Conservation (phyloP, 92 coral and sea anemone species). For the Scolanthus callimorphus region DNA sequence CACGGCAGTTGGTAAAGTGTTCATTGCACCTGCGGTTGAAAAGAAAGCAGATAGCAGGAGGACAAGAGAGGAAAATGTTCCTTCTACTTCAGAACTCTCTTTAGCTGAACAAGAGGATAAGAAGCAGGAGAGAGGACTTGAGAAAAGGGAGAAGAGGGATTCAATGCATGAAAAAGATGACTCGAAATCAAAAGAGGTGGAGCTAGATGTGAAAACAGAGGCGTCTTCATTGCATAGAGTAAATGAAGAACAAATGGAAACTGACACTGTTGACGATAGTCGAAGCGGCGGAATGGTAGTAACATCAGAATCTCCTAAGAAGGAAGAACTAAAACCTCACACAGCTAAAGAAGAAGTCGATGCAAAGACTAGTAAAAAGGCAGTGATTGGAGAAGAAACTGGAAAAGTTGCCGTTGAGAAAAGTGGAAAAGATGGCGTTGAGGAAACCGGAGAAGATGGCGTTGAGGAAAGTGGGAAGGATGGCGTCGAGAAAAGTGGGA, state of each 20-base stretch:
- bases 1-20: slow-evolving; percentile 51
- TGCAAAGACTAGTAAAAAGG: too few relatives aligned
- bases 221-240: too few relatives aligned
- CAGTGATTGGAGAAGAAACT: background rate
- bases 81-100: background rate
- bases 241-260: too few relatives aligned
- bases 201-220: too few relatives aligned
- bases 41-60: background rate
- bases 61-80: slow-evolving; percentile 3
- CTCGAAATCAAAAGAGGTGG: background rate
- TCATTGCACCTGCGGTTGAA: slow-evolving; percentile 32
- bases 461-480: background rate
- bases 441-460: background rate
- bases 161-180: background rate
- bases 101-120: background rate
- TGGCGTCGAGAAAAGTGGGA: too few relatives aligned
- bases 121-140: slow-evolving; percentile 4
- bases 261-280: background rate
- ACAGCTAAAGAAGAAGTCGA: too few relatives aligned
- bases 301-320: too few relatives aligned
- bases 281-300: background rate
- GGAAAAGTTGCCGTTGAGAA: background rate
- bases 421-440: background rate
- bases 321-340: too few relatives aligned
- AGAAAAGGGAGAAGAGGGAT: slow-evolving; percentile 8